Evolutionary conservation across 2,113 vertebrate species (phyloP).

Genomic region (Petroica traversi): DNA sequence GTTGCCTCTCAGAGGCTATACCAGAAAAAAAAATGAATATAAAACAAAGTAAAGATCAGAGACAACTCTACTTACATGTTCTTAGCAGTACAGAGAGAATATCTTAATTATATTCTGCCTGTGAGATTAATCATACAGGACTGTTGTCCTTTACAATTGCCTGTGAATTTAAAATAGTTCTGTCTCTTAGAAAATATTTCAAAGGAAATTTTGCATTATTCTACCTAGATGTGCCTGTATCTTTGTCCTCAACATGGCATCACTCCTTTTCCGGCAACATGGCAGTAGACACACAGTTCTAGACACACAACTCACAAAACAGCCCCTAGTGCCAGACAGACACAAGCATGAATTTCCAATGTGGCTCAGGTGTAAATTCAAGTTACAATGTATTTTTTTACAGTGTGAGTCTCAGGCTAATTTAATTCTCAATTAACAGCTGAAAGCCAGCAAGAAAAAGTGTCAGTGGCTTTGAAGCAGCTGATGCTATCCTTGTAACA

Average conservation of each 20-base stretch:
- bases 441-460: neutral
- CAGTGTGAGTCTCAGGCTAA: neutral
- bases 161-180: neutral
- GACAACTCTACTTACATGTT: neutral
- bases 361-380: neutral
- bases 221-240: neutral
- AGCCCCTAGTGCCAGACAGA: accelerated
- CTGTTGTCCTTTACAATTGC: neutral
- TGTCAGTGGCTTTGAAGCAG: neutral
- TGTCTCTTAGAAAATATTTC: neutral
- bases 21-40: neutral
- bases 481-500: neutral
- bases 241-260: neutral
- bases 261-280: neutral
- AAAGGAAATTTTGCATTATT: neutral
- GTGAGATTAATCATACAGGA: neutral
- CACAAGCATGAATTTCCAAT: neutral
- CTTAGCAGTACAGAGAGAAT: conserved; percentile 1
- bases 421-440: neutral
- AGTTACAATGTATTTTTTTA: neutral
- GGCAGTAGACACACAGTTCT: accelerated
- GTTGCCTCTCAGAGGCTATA: conserved; percentile 6
- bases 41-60: conserved; percentile 40
- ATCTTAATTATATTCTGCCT: conserved; percentile 9
- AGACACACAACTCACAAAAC: neutral